These are phyloP conservation scores for Euzetes globulus DNA, from an alignment of 2,888 invertebrate species.

Conservation along the genomic window DNA sequence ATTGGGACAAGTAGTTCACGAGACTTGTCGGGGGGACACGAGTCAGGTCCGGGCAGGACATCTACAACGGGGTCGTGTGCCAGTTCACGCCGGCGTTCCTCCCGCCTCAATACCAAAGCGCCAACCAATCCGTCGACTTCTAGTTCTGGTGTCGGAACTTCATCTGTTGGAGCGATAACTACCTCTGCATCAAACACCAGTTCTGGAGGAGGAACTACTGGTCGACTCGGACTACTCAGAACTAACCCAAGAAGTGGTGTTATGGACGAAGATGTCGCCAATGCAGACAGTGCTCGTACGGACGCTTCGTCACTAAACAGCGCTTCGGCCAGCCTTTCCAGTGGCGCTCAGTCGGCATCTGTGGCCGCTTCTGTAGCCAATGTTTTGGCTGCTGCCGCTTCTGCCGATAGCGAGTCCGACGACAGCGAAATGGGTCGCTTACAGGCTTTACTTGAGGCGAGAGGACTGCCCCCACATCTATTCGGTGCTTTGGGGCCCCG, in stretches of 20 bases:
- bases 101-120: conserved; percentile 32
- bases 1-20: conserved; percentile 18
- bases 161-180: not conserved
- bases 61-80: conserved; percentile 30
- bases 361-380: conserved; percentile 13
- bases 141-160: not conserved
- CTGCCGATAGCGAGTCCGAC: conserved; percentile 59
- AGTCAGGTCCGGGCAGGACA: conserved; percentile 10
- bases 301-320: conserved; percentile 6
- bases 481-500: conserved; percentile 91
- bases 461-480: conserved; percentile 91
- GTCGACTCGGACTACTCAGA: conserved; percentile 10
- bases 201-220: conserved; percentile 25
- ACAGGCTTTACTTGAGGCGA: conserved; percentile 85
- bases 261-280: conserved; percentile 27
- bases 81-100: conserved; percentile 36
- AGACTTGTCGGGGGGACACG: not conserved
- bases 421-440: conserved; percentile 91
- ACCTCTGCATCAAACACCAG: not conserved
- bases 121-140: conserved; percentile 13
- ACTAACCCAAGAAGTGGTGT: conserved; percentile 12
- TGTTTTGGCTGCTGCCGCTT: conserved; percentile 10
- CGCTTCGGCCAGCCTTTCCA: not conserved
- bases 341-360: conserved; percentile 5
- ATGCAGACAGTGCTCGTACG: conserved; percentile 4